These are phyloP conservation scores for Callosobruchus maculatus DNA, from an alignment of 2,888 invertebrate genomes.

Conservation along the genomic window DNA sequence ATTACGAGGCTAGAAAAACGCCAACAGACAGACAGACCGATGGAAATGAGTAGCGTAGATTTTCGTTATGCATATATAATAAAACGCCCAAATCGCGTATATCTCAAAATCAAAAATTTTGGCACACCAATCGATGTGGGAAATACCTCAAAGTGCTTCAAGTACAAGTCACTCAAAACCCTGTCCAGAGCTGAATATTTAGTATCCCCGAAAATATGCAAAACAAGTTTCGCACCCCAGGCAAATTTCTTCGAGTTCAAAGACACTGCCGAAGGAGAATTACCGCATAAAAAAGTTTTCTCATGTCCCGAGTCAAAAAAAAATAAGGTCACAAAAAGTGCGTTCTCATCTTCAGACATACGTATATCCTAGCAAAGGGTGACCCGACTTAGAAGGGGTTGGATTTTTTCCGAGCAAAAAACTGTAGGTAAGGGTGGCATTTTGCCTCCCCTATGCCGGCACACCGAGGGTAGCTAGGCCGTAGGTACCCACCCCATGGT, in stretches of 20 bases:
- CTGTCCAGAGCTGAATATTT: too few relatives aligned
- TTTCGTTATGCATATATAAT: too few relatives aligned
- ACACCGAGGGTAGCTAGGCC: background rate
- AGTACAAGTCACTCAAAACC: too few relatives aligned
- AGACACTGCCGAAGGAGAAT: background rate
- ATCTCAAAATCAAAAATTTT: too few relatives aligned
- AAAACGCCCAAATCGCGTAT: too few relatives aligned
- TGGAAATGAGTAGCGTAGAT: too few relatives aligned
- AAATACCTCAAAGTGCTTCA: too few relatives aligned
- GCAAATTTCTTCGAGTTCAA: background rate
- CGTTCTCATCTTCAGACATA: background rate
- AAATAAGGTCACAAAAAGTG: background rate
- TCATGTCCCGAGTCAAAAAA: background rate
- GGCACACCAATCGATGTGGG: too few relatives aligned
- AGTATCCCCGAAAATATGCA: too few relatives aligned
- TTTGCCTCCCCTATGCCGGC: background rate
- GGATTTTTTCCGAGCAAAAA: slow-evolving; percentile 1
- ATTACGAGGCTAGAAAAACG: too few relatives aligned
- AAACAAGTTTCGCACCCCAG: background rate
- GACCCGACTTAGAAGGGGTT: slow-evolving; percentile 1
- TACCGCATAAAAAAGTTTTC: background rate
- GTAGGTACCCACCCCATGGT: background rate
- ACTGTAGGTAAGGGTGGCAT: slow-evolving; percentile 1
- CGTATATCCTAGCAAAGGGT: background rate
- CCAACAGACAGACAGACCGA: too few relatives aligned